Conservation (phyloP, 92 coral and sea anemone genomes). For the Bergia puertoricense region DNA sequence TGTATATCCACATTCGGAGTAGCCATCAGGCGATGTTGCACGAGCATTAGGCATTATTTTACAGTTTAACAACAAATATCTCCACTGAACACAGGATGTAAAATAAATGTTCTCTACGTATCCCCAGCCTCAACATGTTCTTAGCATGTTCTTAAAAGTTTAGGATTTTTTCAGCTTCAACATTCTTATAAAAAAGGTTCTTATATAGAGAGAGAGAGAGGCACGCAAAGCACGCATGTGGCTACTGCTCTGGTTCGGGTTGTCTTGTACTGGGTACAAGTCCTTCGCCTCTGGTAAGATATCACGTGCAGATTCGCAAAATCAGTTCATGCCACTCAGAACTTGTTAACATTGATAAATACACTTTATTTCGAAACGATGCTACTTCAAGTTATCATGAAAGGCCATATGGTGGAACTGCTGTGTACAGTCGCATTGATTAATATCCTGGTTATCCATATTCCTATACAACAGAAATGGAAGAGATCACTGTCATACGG, state of each 20-base stretch:
- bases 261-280: conserved; percentile 19
- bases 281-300: conserved; percentile 9
- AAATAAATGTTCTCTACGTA: too few relatives aligned
- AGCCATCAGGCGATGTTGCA: too few relatives aligned
- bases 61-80: too few relatives aligned
- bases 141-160: too few relatives aligned
- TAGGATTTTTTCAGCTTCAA: too few relatives aligned
- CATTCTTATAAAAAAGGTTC: too few relatives aligned
- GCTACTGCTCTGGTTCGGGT: conserved; percentile 22
- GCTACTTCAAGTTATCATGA: conserved; percentile 28
- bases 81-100: too few relatives aligned
- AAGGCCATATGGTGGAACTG: conserved; percentile 37
- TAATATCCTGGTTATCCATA: conserved; percentile 43
- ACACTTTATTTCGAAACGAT: conserved; percentile 41
- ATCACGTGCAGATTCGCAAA: conserved; percentile 30
- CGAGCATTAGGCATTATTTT: too few relatives aligned
- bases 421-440: conserved; percentile 38
- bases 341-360: conserved; percentile 22
- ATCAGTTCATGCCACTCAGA: conserved; percentile 1
- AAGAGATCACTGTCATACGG: conserved; percentile 45
- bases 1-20: too few relatives aligned
- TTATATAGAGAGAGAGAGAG: neutral
- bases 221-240: conserved; percentile 18
- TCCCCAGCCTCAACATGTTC: too few relatives aligned
- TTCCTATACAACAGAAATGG: conserved; percentile 43